phyloP scores from a whole-genome alignment of 2,113 vertebrate genomes.

The Python bivittatus region DNA sequence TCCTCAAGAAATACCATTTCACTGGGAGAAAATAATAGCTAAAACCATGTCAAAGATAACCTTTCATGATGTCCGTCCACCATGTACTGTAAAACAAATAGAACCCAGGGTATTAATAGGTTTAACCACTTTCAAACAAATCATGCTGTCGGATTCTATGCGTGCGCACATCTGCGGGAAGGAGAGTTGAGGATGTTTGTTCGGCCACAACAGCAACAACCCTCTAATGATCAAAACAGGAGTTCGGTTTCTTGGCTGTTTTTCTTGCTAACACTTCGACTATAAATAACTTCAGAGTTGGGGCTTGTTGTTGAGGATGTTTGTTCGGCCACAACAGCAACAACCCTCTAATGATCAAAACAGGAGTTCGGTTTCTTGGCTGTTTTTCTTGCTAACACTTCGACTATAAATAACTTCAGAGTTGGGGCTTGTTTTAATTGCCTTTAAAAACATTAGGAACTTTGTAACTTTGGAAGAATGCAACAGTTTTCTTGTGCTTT shows the following conservation, averaged over 20 bases:
- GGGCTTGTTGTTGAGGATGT: neutral
- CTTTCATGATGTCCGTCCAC: constrained; percentile 79
- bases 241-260: constrained; percentile 56
- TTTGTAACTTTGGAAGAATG: constrained; percentile 54
- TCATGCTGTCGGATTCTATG: constrained; percentile 69
- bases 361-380: constrained; percentile 44
- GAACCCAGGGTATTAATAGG: constrained; percentile 79
- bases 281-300: constrained; percentile 61
- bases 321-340: neutral
- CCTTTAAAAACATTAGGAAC: constrained; percentile 52
- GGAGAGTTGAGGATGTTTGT: neutral
- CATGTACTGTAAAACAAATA: constrained; percentile 81
- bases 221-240: constrained; percentile 42
- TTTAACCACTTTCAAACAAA: constrained; percentile 79
- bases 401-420: constrained; percentile 61
- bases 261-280: constrained; percentile 60
- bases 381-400: constrained; percentile 63
- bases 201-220: neutral
- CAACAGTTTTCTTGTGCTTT: constrained; percentile 33
- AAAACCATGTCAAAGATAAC: constrained; percentile 88
- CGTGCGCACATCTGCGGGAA: neutral
- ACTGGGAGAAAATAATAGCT: constrained; percentile 85
- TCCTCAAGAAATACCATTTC: constrained; percentile 95
- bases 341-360: constrained; percentile 37
- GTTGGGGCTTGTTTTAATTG: constrained; percentile 73